phyloP scores from a whole-genome alignment of 2,113 vertebrate genomes.

The Myotis brandtii region DNA sequence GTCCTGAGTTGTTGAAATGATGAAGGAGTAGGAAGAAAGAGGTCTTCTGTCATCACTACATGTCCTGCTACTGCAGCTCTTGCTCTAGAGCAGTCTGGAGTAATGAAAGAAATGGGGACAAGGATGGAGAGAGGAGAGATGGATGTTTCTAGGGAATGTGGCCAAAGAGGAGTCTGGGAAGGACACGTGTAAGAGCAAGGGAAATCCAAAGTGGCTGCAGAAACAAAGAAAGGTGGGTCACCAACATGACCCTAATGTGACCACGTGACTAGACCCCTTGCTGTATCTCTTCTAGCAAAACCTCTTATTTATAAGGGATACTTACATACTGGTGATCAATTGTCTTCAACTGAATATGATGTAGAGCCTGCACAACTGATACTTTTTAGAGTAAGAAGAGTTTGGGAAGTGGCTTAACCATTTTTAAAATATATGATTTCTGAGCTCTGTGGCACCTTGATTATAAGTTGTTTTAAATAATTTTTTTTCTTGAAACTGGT shows the following conservation, averaged over 20 bases:
- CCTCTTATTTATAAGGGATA: neutral
- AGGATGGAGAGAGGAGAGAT: neutral
- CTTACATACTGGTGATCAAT: neutral
- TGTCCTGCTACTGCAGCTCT: neutral
- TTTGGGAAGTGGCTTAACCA: neutral
- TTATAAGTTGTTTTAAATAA: neutral
- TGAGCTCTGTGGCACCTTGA: neutral
- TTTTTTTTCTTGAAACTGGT: neutral
- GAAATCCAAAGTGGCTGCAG: neutral
- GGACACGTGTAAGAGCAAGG: neutral
- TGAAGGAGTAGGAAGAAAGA: neutral
- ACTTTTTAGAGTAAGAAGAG: neutral
- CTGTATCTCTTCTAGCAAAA: neutral
- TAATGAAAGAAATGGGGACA: neutral
- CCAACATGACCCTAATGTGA: neutral
- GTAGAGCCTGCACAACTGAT: neutral
- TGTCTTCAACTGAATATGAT: neutral
- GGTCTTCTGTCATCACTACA: neutral
- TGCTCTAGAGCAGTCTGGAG: neutral
- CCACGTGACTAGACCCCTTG: accelerated
- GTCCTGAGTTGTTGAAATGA: neutral
- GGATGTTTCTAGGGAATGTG: neutral
- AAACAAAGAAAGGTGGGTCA: neutral
- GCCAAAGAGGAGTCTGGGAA: neutral
- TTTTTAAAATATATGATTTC: neutral